These are phyloP conservation scores for Coelopa pilipes DNA, from an alignment of 2,888 invertebrate species.

Conservation along the genomic window DNA sequence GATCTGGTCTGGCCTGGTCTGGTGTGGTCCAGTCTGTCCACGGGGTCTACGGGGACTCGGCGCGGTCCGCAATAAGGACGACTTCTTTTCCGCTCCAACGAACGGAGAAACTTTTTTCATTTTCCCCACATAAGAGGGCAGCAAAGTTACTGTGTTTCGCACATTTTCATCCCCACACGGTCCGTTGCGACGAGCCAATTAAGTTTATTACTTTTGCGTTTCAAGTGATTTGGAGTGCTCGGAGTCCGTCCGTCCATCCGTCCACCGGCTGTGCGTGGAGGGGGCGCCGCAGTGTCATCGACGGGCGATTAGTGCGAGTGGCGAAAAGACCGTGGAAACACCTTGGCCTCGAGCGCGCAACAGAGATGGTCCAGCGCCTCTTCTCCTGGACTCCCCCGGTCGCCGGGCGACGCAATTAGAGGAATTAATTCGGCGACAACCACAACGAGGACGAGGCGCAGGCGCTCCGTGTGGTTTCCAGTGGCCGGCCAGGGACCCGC, in stretches of 20 bases:
- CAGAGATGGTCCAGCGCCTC: constrained; percentile 58
- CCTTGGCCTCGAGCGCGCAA: constrained; percentile 47
- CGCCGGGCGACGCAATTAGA: constrained; percentile 27
- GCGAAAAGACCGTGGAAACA: constrained; percentile 29
- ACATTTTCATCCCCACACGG: background rate
- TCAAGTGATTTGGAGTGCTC: constrained; percentile 54
- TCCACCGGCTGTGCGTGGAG: background rate
- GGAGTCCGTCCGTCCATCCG: background rate
- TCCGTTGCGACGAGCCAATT: constrained; percentile 55
- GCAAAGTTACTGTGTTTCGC: constrained; percentile 1
- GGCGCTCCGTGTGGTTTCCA: background rate
- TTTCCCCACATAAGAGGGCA: background rate
- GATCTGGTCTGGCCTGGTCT: constrained; percentile 3
- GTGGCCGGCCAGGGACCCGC: background rate
- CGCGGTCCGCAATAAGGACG: background rate
- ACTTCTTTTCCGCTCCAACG: constrained; percentile 5
- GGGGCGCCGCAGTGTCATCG: background rate
- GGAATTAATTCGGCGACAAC: constrained; percentile 33
- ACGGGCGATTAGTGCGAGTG: constrained; percentile 41
- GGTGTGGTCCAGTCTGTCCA: background rate
- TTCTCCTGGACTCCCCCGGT: background rate
- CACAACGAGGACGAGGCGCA: background rate
- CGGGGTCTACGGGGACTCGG: background rate
- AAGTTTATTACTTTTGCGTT: constrained; percentile 63
- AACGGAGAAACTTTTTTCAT: constrained; percentile 25